These are phyloP conservation scores for Copidosoma aretas DNA, from an alignment of 2,888 invertebrate species.

Conservation along the genomic window DNA sequence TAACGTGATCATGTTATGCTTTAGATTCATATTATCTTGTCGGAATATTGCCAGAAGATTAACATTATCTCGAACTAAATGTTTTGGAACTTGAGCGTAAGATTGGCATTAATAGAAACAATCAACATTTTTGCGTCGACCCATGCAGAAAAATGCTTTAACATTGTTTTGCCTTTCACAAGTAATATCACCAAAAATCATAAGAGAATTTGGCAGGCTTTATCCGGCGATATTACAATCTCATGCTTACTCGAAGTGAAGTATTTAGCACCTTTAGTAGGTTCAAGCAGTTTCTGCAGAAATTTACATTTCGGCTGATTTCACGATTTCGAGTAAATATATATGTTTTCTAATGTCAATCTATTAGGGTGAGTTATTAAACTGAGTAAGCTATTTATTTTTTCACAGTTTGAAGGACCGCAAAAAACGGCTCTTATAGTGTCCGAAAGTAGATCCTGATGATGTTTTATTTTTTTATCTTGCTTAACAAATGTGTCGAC, in stretches of 20 bases:
- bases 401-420: conserved; percentile 10
- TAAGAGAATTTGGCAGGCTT: conserved; percentile 34
- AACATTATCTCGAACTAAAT: conserved; percentile 50
- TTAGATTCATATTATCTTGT: conserved; percentile 55
- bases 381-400: not conserved
- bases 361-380: conserved; percentile 1
- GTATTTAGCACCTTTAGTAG: too few species aligned
- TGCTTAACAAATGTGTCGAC: too few species aligned
- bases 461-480: too few species aligned
- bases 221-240: conserved; percentile 23
- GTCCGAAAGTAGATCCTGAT: too few species aligned
- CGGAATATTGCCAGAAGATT: conserved; percentile 55
- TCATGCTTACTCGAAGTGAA: too few species aligned
- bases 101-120: not conserved
- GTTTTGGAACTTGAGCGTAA: conserved; percentile 4
- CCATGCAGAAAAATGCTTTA: conserved; percentile 42
- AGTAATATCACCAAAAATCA: conserved; percentile 59
- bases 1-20: conserved; percentile 47
- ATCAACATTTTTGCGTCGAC: conserved; percentile 48
- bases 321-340: conserved; percentile 9
- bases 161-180: conserved; percentile 47
- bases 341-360: not conserved
- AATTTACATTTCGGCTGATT: conserved; percentile 20
- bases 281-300: too few species aligned
- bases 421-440: conserved; percentile 6